phyloP scores from a whole-genome alignment of 1,140 invertebrate genomes.

The Megalopta genalis region DNA sequence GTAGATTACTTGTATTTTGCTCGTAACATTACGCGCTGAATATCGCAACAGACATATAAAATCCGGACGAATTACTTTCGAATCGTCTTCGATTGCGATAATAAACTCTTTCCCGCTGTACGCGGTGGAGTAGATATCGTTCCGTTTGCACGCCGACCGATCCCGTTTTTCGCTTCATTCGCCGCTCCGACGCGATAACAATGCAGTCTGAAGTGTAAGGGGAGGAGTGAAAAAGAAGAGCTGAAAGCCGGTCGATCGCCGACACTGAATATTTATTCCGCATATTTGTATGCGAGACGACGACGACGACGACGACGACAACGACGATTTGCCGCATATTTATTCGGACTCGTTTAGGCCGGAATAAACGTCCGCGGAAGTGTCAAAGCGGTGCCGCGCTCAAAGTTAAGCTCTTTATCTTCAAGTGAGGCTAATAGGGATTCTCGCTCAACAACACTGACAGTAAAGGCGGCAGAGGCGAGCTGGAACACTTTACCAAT shows the following conservation, averaged over 20 bases:
- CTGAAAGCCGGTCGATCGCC: neutral
- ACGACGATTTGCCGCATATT: slow-evolving; percentile 24
- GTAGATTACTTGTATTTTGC: neutral
- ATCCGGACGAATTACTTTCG: neutral
- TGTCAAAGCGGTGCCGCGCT: neutral
- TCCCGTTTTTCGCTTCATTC: neutral
- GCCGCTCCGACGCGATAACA: no score
- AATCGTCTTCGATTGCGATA: neutral
- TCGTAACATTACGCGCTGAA: neutral
- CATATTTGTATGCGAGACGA: slow-evolving; percentile 15
- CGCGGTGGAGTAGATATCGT: no score
- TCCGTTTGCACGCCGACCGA: no score
- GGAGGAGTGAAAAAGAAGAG: neutral
- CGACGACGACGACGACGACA: neutral
- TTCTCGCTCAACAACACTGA: slow-evolving; percentile 23
- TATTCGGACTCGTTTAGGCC: slow-evolving; percentile 1
- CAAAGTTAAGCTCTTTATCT: slow-evolving; percentile 35
- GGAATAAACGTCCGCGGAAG: neutral
- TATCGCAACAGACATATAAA: neutral
- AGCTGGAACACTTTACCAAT: slow-evolving; percentile 14
- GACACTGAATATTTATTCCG: neutral
- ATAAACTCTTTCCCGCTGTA: no score
- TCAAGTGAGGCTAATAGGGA: slow-evolving; percentile 37
- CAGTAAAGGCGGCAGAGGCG: neutral
- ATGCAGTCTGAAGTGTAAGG: no score